Base-by-base conservation (phyloP, 2,888 invertebrate species). In the Thalpophila matura region DNA sequence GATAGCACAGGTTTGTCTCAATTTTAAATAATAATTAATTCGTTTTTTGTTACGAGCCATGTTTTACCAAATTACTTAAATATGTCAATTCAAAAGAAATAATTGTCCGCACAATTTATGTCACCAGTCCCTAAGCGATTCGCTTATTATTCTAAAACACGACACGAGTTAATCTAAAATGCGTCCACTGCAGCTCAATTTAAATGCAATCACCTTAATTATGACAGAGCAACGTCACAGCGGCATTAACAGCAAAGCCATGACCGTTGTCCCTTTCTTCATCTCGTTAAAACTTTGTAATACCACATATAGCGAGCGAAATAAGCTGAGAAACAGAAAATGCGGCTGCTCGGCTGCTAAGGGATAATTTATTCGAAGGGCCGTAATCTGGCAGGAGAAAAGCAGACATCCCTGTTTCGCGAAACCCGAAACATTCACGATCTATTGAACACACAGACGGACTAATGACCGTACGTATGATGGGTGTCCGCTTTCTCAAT, bases 361-460 rank as follows among this genome's bases (percentile, higher is more conserved):
- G 75, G 83, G 84, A 86, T 90, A 89, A 90, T 90, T 88, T 89
- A 90, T 90, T 88, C 89, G 68, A 76, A 67, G 69, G 82, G 74
- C 72, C 68, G 74, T 78, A 74, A 79, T 81, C 75, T 77, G 69
- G 70, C 66, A 73, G 71, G 78, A 79, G 75, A 72, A 35, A 56
- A 40, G 57, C 43, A 61, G 66, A 60, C 72, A 61, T 62, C 46
- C 27, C 29, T 40, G 47, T 22, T 49, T 35, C 35, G 38, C 35
- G 26, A 31, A 42, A 42, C 38, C 38, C 55, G 49, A 43, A 70
- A 63, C 31, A 54, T 74, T 69, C 45, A 60, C 69, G 55, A 64
- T 55, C 66, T 68, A 76, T 79, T 75, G 61, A 65, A 66, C 63
- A 55, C 54, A 69, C 51, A 56, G 40, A 58, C 22, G 22, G 59